phyloP scores from a whole-genome alignment of 2,888 invertebrate species.

The Apomyelois bistriatella region DNA sequence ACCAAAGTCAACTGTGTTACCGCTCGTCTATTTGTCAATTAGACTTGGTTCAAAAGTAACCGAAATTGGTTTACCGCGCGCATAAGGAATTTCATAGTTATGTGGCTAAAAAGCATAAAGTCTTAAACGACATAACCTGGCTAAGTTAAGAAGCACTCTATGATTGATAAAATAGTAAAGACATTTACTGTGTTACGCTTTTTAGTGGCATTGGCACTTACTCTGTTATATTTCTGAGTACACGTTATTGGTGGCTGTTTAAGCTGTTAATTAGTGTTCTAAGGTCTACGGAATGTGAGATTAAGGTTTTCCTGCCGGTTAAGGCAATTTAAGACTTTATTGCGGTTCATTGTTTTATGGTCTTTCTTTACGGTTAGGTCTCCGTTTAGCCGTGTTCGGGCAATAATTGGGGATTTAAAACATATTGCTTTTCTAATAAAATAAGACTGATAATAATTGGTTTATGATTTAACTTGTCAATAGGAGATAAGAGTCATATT shows the following conservation, averaged over 20 bases:
- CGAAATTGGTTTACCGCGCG: conserved; percentile 68
- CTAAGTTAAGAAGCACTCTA: not conserved
- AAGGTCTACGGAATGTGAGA: conserved; percentile 47
- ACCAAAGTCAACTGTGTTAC: conserved; percentile 41
- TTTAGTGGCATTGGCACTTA: not conserved
- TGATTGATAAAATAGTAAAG: not conserved
- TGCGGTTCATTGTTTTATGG: conserved; percentile 57
- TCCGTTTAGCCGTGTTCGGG: not conserved
- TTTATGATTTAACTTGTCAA: not conserved
- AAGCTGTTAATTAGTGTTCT: conserved; percentile 68
- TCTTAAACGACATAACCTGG: not conserved
- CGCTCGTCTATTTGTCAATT: conserved; percentile 62
- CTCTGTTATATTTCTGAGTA: not conserved
- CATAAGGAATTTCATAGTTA: conserved; percentile 70
- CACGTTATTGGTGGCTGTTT: conserved; percentile 62
- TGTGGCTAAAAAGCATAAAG: not conserved
- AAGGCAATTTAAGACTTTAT: conserved; percentile 56
- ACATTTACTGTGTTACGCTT: not conserved
- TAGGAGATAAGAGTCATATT: too few species aligned
- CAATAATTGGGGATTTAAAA: not conserved
- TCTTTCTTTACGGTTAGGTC: conserved; percentile 27
- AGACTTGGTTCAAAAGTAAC: conserved; percentile 60
- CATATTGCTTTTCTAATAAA: not conserved
- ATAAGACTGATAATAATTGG: not conserved
- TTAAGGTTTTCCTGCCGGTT: conserved; percentile 45